These are phyloP conservation scores for Gambusia affinis DNA, from an alignment of 2,113 vertebrate genomes.

Conservation along the genomic window DNA sequence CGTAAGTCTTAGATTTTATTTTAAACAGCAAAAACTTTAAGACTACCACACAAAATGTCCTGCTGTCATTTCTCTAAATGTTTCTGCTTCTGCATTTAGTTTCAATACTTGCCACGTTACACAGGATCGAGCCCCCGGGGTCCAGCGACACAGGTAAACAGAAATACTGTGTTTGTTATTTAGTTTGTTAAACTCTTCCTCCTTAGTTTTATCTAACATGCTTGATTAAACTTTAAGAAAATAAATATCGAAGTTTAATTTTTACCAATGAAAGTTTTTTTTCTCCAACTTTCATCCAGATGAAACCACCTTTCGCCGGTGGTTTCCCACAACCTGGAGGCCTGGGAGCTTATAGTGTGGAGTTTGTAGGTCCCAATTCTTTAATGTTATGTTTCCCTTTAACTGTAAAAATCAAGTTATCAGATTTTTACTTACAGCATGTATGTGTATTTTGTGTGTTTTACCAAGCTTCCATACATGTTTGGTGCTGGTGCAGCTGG, in stretches of 20 bases:
- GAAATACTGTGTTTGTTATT: not conserved
- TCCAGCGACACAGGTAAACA: constrained; percentile 65
- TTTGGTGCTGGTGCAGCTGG: constrained; percentile 55
- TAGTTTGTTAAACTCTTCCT: not conserved
- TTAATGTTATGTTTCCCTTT: not conserved
- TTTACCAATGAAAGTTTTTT: no score
- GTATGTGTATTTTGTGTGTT: not conserved
- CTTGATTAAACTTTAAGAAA: not conserved
- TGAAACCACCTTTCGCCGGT: constrained; percentile 41
- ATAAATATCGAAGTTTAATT: not conserved
- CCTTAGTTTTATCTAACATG: not conserved
- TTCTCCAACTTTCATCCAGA: constrained; percentile 31
- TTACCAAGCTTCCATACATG: constrained; percentile 66
- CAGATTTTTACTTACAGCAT: not conserved
- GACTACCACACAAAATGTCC: not conserved
- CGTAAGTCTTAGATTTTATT: constrained; percentile 55
- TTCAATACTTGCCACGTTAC: constrained; percentile 71
- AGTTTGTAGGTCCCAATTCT: constrained; percentile 67
- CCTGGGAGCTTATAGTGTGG: constrained; percentile 74
- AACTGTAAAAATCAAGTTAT: not conserved
- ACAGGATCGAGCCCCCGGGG: constrained; percentile 55
- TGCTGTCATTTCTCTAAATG: not conserved
- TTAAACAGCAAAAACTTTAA: not conserved
- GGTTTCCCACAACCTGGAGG: constrained; percentile 49
- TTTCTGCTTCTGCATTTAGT: constrained; percentile 38